Percentiles rank a stretch among this genome's conserved stretches.
These are phyloP conservation scores for Cephonodes hylas DNA, from an alignment of 2,888 invertebrate genomes.

Conservation along the genomic window DNA sequence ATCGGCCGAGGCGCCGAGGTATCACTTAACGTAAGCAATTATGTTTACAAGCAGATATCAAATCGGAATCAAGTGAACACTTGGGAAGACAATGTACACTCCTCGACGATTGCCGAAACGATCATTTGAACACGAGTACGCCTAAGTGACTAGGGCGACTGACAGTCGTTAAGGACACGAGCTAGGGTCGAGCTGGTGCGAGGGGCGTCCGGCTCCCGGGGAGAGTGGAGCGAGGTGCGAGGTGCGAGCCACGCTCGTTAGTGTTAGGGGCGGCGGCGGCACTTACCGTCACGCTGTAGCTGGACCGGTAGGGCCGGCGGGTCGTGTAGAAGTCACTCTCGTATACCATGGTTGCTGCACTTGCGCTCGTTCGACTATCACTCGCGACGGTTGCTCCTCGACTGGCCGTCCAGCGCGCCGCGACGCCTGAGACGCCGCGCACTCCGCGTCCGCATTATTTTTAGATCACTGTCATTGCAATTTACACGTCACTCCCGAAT, in stretches of 20 bases:
- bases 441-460: constrained; percentile 55
- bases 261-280: constrained; percentile 49
- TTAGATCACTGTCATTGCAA: constrained; percentile 80
- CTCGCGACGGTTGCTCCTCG: constrained; percentile 76
- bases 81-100: constrained; percentile 41
- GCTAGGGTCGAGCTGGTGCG: constrained; percentile 71
- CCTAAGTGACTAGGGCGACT: constrained; percentile 22
- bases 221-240: constrained; percentile 66
- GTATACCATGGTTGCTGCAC: constrained; percentile 88
- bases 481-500: constrained; percentile 69
- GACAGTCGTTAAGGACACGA: constrained; percentile 42
- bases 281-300: constrained; percentile 89
- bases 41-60: constrained; percentile 63
- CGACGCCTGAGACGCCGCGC: constrained; percentile 47
- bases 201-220: constrained; percentile 75
- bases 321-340: constrained; percentile 95
- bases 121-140: constrained; percentile 26
- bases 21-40: constrained; percentile 60
- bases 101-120: constrained; percentile 29
- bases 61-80: constrained; percentile 40
- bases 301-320: constrained; percentile 90
- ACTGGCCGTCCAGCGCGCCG: constrained; percentile 58
- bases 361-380: constrained; percentile 68
- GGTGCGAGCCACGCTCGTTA: constrained; percentile 56
- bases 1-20: constrained; percentile 24